phyloP scores from a whole-genome alignment of 2,888 invertebrate genomes.

The Drosophila pseudotalamancana region DNA sequence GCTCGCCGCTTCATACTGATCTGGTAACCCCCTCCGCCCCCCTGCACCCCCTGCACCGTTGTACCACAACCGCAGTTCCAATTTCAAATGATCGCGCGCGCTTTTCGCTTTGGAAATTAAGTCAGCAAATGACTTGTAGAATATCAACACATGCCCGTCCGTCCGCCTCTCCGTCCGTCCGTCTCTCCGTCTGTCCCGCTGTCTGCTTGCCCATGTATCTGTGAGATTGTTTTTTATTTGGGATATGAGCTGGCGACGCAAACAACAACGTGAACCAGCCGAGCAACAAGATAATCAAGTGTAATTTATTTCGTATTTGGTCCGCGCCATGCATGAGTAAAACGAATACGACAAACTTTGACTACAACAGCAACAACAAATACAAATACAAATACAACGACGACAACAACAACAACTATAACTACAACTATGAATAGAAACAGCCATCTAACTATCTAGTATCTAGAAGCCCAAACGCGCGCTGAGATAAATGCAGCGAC shows the following conservation, averaged over 20 bases:
- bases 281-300: conserved; percentile 81
- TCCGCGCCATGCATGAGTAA: conserved; percentile 71
- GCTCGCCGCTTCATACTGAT: conserved; percentile 30
- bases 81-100: conserved; percentile 41
- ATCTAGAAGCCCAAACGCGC: conserved; percentile 22
- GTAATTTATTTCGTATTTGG: conserved; percentile 82
- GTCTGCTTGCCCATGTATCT: conserved; percentile 40
- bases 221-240: conserved; percentile 42
- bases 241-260: conserved; percentile 55
- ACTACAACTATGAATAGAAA: conserved; percentile 2
- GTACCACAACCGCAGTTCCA: conserved; percentile 3
- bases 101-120: conserved; percentile 76
- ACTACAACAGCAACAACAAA: background rate
- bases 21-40: background rate
- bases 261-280: conserved; percentile 27
- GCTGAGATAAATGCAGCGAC: conserved; percentile 13
- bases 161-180: conserved; percentile 8
- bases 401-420: background rate
- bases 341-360: conserved; percentile 35
- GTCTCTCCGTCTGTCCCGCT: background rate
- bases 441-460: conserved; percentile 36
- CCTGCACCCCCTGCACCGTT: background rate
- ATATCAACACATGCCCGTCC: conserved; percentile 54
- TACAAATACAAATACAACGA: background rate
- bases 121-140: conserved; percentile 83